Evolutionary conservation across 2,888 invertebrate species (phyloP), one percentile per base, ranked within the genome.

Genomic region (Xanthorhoe spadicearia): DNA sequence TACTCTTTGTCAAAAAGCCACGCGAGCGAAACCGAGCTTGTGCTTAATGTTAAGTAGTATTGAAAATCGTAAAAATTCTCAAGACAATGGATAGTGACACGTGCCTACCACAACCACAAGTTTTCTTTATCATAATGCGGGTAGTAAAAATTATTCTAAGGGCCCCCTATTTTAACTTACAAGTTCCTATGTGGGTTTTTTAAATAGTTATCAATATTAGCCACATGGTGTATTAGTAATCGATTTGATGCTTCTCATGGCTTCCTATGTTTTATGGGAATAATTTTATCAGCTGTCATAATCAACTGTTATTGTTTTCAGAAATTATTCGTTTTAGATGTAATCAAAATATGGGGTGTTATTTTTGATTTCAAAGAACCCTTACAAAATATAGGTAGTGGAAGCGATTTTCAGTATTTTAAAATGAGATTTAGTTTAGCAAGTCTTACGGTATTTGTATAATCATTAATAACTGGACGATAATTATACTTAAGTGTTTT

Each of bases 91-190:
- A 52, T 28, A 49, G 8, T 48, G 17, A 51, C 57, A 62, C 56
- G 52, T 51, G 57, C 55, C 0, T 51, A 58, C 54, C 19, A 61
- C 55, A 52, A 68, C 56, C 59, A 50, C 68, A 69, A 68, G 50
- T 54, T 55, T 57, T 58, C 58, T 65, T 70, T 70, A 74, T 73
- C 70, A 60, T 52, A 77, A 85, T 86, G 86, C 85, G 86, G 86
- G 86, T 69, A 67, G 61, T 53, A 28, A 59, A 55, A 15, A 13
- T 23, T 46, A 74, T 76, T 75, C 76, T 71, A 73, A 77, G 74
- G 75, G 70, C 74, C 89, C 89, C 90, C 78, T 81, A 89, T 88
- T 55, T 83, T 80, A 76, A 84, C 77, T 83, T 79, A 63, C 73
- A 51, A 65, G 72, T 78, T 79, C 73, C 72, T 52, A 85, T 85